Evolutionary conservation across 2,888 invertebrate species (phyloP), one percentile per base, ranked within the genome.

Genomic region (Copidosoma aretas): DNA sequence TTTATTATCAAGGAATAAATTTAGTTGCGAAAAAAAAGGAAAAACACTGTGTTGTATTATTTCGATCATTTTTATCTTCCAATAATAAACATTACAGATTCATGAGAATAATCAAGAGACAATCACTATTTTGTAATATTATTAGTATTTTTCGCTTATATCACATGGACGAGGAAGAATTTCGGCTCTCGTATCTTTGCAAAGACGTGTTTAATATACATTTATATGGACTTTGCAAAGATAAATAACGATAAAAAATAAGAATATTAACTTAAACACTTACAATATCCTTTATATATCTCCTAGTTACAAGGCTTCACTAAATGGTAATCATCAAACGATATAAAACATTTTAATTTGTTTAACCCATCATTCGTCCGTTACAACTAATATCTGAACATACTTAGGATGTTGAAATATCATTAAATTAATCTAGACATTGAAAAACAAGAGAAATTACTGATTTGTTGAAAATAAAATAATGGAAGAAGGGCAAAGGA

Each of bases 91-190:
- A 21, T 58, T 64, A 67, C 67, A 70, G 51, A n/a, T 52, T 64
- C 39, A 49, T 60, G 43, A 64, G 14, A 60, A 66, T 24, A 68
- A 61, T 53, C 43, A 49, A 61, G 41, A 56, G 57, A 63, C 60
- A 64, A 59, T 68, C 54, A 68, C 56, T 54, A 65, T 43, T 32
- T 57, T 64, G 2, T 17, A 8, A 32, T 63, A 61, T 71, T 57
- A 67, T 12, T 17, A 8, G 41, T 63, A 61, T 71, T 68, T 60
- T 71, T 71, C 61, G 61, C 22, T 61, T 68, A 68, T 71, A 68
- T 71, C 68, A 71, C 71, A 71, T 67, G 41, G 67, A 67, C 43
- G 54, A 64, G 71, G 68, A 68, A 66, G 64, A 64, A 63, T 58
- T 58, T 46, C 51, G 32, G 43, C 43, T n/a, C 61, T 54, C 41